Percentiles rank a stretch among this genome's conserved stretches.
Evolutionary conservation across 2,113 vertebrate species (phyloP).

Genomic region (Murina feae): DNA sequence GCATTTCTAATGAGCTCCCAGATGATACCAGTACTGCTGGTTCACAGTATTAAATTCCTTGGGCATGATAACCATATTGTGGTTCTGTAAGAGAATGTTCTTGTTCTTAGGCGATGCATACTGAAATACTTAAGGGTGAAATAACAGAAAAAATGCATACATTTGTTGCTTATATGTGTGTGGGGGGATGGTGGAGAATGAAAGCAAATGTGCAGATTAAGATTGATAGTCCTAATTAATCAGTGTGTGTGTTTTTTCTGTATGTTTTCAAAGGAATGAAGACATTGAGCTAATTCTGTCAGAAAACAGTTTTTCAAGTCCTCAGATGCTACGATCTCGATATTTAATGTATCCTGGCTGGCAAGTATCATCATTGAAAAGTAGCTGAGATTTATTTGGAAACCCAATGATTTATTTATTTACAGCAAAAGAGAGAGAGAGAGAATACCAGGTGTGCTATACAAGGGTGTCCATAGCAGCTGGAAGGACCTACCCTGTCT

Average conservation of each 20-base stretch:
- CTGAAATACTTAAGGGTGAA: neutral
- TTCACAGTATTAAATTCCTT: neutral
- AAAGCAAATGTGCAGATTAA: neutral
- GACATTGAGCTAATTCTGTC: constrained; percentile 93
- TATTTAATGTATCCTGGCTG: constrained; percentile 96
- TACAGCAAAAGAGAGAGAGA: neutral
- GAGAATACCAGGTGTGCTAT: neutral
- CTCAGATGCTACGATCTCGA: constrained; percentile 91
- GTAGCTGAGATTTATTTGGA: constrained; percentile 40
- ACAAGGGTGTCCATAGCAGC: neutral
- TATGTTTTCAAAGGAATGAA: constrained; percentile 86
- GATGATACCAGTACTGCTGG: neutral
- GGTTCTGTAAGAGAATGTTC: neutral
- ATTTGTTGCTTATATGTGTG: neutral
- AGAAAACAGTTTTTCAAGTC: constrained; percentile 88
- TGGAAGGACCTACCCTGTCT: neutral
- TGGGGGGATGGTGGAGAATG: neutral
- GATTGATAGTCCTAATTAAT: neutral
- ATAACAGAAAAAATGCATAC: neutral
- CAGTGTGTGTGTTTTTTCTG: constrained; percentile 25
- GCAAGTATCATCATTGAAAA: constrained; percentile 83
- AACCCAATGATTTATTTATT: neutral
- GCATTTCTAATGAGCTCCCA: neutral
- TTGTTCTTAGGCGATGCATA: neutral
- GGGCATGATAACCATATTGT: neutral